phyloP scores from a whole-genome alignment of 2,888 invertebrate species.

The Elegia similella region DNA sequence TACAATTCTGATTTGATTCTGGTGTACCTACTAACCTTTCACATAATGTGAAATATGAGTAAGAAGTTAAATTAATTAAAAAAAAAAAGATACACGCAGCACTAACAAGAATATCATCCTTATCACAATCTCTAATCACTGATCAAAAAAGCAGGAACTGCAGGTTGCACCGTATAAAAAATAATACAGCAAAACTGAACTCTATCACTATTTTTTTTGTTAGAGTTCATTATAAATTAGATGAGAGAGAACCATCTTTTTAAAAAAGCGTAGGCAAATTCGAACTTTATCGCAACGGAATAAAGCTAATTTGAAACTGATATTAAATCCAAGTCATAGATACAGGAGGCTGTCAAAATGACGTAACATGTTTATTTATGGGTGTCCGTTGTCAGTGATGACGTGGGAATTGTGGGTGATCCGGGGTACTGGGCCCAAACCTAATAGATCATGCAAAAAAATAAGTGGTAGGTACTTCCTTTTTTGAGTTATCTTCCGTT shows the following conservation, averaged over 20 bases:
- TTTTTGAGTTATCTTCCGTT: background rate
- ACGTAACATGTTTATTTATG: conserved; percentile 72
- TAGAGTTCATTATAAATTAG: no score
- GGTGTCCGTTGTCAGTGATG: conserved; percentile 49
- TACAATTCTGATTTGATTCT: no score
- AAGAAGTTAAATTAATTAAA: background rate
- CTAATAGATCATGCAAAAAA: background rate
- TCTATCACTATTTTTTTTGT: background rate
- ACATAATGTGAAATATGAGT: background rate
- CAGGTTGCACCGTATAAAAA: conserved; percentile 42
- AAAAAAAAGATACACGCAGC: conserved; percentile 20
- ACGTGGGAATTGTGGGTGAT: conserved; percentile 50
- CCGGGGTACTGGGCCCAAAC: background rate
- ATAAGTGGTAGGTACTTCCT: background rate
- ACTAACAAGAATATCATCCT: conserved; percentile 23
- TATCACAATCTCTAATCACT: conserved; percentile 56
- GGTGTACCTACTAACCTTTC: no score
- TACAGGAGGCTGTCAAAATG: conserved; percentile 66
- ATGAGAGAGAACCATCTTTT: no score
- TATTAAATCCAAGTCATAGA: background rate
- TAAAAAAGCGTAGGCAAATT: no score
- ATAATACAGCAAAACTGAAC: background rate
- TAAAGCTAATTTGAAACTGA: background rate
- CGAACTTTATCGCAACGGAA: background rate
- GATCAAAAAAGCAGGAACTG: conserved; percentile 45